Base-by-base conservation (phyloP, 2,888 invertebrate genomes). In the Nebria salina region DNA sequence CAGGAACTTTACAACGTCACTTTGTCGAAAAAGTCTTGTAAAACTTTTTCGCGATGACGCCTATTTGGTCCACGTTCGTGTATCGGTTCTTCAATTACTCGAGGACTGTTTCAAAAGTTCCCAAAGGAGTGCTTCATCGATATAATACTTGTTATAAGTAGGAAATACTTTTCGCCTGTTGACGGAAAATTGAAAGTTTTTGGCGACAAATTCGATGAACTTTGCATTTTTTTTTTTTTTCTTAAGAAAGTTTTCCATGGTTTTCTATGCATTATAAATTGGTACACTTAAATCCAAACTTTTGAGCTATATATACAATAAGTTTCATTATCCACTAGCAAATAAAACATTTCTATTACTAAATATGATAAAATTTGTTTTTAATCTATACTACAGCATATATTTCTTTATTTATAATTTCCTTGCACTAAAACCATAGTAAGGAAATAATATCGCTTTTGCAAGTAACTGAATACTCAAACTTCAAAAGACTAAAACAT, bases 151-250 rank as follows among this genome's bases (percentile, higher is more conserved):
- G 78, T 78, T 78, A 73, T 78, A 78, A 54, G 54, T 54, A 54
- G 54, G 7, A 54, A 54, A 78, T 78, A 78, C 78, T 78, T 78
- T 72, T 73, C 73, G 72, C 78, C 54, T 78, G 78, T 78, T 78
- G 78, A 78, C 73, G 73, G 64, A 73, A 78, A 78, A 72, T 78
- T 78, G 78, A 78, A 73, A 78, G 72, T 78, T 73, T 77, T 41
- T 34, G 41, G 25, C 34, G 78, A 78, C 73, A 78, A 78, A 78
- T 26, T 78, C 78, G 73, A 65, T 73, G 42, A 72, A 68, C 9
- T 20, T 68, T 68, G 68, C 15, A n/a, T 9, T 70, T 26, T 70
- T 34, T 70, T 54, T 1, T 54, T 54, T 54, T 5, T 13, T 54
- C 4, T 54, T 26, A 15, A 15, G 25, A 70, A 70, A 70, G 70